Conservation (phyloP, 2,113 vertebrate genomes). For the Lepus timidus region DNA sequence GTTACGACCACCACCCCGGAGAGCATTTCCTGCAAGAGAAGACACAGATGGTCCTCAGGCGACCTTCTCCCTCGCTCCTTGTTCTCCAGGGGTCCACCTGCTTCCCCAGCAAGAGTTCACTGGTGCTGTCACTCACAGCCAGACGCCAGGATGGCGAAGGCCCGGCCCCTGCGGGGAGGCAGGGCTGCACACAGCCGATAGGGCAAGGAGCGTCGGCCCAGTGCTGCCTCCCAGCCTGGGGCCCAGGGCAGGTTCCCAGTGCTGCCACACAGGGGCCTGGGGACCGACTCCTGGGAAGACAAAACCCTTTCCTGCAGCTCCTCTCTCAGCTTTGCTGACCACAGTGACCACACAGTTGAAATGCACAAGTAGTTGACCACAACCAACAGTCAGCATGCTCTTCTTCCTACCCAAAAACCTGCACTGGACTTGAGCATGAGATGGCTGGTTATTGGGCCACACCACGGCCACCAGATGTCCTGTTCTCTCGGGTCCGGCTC, state of each 20-base stretch:
- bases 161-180: accelerated
- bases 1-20: conserved; percentile 94
- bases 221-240: background rate
- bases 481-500: background rate
- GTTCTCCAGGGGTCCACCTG: too few relatives aligned
- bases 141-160: background rate
- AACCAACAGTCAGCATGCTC: too few relatives aligned
- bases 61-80: too few relatives aligned
- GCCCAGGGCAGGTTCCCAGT: background rate
- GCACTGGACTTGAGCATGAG: too few relatives aligned
- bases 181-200: background rate
- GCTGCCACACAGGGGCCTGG: background rate
- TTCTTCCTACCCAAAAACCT: background rate
- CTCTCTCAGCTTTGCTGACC: background rate
- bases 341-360: background rate
- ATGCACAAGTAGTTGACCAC: too few relatives aligned
- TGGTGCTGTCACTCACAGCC: too few relatives aligned
- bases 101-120: too few relatives aligned
- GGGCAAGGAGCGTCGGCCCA: background rate
- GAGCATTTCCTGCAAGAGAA: conserved; percentile 90
- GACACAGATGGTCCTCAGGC: background rate
- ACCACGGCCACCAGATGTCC: background rate
- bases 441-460: too few relatives aligned
- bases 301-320: background rate
- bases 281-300: background rate